phyloP scores from a whole-genome alignment of 1,140 invertebrate species.

The Gonioctena quinquepunctata region DNA sequence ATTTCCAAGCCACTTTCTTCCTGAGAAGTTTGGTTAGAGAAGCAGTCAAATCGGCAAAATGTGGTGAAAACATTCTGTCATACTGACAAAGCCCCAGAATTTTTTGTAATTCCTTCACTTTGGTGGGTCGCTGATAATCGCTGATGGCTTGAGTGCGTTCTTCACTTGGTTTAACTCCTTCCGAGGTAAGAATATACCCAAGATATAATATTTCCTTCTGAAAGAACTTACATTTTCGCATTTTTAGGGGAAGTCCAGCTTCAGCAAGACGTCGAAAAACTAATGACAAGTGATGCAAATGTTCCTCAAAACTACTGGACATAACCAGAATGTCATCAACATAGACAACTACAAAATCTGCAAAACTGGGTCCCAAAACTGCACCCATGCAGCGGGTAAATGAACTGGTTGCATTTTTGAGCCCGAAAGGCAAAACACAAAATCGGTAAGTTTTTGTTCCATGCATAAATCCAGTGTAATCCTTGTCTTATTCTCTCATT shows the following conservation, averaged over 20 bases:
- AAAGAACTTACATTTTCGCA: slow-evolving; percentile 7
- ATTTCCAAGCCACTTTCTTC: slow-evolving; percentile 10
- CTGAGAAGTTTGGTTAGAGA: neutral
- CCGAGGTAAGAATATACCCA: neutral
- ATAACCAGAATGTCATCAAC: neutral
- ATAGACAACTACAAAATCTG: neutral
- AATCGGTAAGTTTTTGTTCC: neutral
- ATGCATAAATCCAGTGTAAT: neutral
- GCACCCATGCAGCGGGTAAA: neutral
- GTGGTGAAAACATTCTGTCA: slow-evolving; percentile 26
- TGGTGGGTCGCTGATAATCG: slow-evolving; percentile 33
- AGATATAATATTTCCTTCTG: neutral
- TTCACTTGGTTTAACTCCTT: neutral
- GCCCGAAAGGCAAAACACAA: neutral
- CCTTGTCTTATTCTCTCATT: neutral
- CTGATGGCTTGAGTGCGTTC: slow-evolving; percentile 5
- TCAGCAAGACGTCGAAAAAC: slow-evolving; percentile 4
- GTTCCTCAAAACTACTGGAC: neutral
- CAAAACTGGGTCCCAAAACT: neutral
- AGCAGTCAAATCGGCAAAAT: slow-evolving; percentile 10
- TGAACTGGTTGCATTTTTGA: neutral
- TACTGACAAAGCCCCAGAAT: slow-evolving; percentile 33
- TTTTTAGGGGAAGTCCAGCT: slow-evolving; percentile 13
- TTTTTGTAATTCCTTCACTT: slow-evolving; percentile 31
- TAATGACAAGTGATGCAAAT: too few species aligned